Evolutionary conservation across 2,888 invertebrate genomes (phyloP).

Genomic region (Sphaerophoria rueppellii): DNA sequence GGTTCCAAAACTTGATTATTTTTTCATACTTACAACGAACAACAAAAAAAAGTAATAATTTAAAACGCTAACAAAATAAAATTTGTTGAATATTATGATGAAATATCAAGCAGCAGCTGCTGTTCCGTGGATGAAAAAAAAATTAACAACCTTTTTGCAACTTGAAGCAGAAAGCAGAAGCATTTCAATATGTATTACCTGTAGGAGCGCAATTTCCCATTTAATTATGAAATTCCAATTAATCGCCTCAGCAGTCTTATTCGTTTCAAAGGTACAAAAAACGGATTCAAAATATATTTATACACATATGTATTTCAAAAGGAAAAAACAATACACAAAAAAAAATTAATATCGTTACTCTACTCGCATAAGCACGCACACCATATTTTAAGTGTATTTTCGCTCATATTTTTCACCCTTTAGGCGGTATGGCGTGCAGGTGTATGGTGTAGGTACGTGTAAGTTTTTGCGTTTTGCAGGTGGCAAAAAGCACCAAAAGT

Average conservation of each 20-base stretch:
- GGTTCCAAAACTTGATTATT: neutral
- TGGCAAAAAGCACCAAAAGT: too few relatives aligned
- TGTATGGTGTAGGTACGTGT: too few relatives aligned
- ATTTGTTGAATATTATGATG: neutral
- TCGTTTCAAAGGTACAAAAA: neutral
- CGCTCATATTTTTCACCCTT: too few relatives aligned
- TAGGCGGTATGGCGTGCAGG: too few relatives aligned
- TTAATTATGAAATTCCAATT: constrained; percentile 69
- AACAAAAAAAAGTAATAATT: neutral
- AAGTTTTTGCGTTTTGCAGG: too few relatives aligned
- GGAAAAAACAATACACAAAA: neutral
- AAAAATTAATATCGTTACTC: too few relatives aligned
- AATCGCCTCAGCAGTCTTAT: constrained; percentile 28
- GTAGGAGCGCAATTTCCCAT: constrained; percentile 10
- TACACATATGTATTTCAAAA: neutral
- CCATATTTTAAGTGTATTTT: too few relatives aligned
- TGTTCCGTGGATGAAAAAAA: too few relatives aligned
- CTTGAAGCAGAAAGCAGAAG: too few relatives aligned
- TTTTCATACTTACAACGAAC: neutral
- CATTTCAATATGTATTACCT: constrained; percentile 33
- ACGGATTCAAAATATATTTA: neutral
- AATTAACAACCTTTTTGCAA: too few relatives aligned
- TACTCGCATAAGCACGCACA: too few relatives aligned
- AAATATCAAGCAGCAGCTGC: constrained; percentile 23
- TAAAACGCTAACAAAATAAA: constrained; percentile 4